These are phyloP conservation scores for Pseudomyrmex cubaensis DNA, from an alignment of 1,140 invertebrate genomes.

Conservation along the genomic window DNA sequence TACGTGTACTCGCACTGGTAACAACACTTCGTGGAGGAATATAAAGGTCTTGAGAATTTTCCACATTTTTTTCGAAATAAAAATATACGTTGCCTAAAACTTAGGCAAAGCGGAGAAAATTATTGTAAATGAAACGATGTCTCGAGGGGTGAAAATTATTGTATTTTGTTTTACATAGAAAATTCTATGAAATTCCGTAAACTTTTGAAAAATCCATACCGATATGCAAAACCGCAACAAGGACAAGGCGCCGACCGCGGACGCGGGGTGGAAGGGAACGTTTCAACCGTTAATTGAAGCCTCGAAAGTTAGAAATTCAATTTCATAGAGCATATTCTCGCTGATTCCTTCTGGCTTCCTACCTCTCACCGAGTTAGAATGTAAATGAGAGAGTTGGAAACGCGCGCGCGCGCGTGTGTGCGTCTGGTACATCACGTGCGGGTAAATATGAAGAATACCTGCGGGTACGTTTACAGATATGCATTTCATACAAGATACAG, in stretches of 20 bases:
- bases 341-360: background rate
- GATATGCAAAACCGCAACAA: no score
- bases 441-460: conserved; percentile 50
- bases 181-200: no score
- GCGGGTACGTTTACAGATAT: conserved; percentile 24
- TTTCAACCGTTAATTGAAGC: background rate
- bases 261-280: background rate
- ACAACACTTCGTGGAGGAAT: background rate
- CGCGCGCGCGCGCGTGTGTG: no score
- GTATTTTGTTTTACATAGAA: no score
- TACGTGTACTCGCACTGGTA: background rate
- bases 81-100: no score
- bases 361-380: background rate
- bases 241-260: no score
- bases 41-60: background rate
- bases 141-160: no score
- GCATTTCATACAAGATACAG: conserved; percentile 43
- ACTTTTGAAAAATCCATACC: no score
- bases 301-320: background rate
- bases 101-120: no score
- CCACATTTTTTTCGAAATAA: no score
- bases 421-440: background rate
- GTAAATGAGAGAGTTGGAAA: conserved; percentile 28
- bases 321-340: conserved; percentile 10
- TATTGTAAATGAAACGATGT: no score